phyloP scores from a whole-genome alignment of 2,888 invertebrate species.

The Diarsia dahlii region DNA sequence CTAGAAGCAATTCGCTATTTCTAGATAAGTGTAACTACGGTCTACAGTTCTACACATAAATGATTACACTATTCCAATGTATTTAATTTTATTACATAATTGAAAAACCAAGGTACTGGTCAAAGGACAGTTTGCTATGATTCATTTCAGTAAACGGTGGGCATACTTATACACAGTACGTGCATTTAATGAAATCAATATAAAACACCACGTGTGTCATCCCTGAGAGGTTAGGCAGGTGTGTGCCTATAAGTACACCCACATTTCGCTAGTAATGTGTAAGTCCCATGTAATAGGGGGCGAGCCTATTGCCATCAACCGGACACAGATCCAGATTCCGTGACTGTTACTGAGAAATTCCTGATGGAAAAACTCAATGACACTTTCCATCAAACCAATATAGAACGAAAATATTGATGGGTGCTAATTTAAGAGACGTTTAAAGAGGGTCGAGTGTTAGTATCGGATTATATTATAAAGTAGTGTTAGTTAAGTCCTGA shows the following conservation, averaged over 20 bases:
- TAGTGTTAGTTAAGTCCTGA: conserved; percentile 47
- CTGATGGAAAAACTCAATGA: too few species aligned
- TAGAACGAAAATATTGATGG: neutral
- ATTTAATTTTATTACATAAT: neutral
- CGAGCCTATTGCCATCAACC: too few species aligned
- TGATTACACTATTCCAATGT: neutral
- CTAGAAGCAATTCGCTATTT: conserved; percentile 19
- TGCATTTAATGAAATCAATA: too few species aligned
- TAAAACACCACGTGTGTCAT: too few species aligned
- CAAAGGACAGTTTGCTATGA: neutral
- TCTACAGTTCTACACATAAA: conserved; percentile 2
- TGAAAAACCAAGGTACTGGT: neutral
- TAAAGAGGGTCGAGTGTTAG: conserved; percentile 25
- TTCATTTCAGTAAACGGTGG: neutral
- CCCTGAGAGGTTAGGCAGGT: too few species aligned
- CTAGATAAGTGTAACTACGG: neutral
- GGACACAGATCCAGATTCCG: too few species aligned
- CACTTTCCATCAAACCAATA: neutral
- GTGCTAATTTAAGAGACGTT: neutral
- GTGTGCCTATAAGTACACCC: too few species aligned
- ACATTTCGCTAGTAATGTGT: too few species aligned
- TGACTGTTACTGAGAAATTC: too few species aligned
- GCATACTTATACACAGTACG: too few species aligned
- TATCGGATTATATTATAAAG: conserved; percentile 15
- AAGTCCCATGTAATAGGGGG: too few species aligned